A percentile compares a stretch with the other conserved stretches of the same genome.
Evolutionary conservation across 2,113 vertebrate genomes (phyloP).

Genomic region (Eurystomus gularis): DNA sequence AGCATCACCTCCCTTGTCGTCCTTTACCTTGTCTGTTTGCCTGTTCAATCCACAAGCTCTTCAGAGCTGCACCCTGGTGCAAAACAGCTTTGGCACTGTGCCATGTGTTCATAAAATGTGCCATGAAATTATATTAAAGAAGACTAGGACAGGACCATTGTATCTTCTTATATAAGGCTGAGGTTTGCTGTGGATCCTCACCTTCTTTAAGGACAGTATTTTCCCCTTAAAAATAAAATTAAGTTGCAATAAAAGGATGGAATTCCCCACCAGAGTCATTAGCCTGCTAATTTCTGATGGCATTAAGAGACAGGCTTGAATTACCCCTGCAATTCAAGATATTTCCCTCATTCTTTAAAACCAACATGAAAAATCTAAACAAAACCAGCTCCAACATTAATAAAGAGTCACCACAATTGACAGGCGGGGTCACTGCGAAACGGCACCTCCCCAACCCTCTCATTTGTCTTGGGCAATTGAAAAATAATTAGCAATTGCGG

Average conservation of each 20-base stretch:
- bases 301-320: background rate
- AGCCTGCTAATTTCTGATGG: background rate
- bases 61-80: background rate
- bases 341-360: background rate
- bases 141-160: background rate
- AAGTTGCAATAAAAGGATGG: background rate
- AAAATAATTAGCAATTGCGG: conserved; percentile 54
- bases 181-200: background rate
- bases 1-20: background rate
- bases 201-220: background rate
- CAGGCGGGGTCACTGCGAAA: background rate
- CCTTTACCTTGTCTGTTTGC: background rate
- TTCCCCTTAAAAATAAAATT: background rate
- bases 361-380: background rate
- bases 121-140: background rate
- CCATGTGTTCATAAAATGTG: too few relatives aligned
- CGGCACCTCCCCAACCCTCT: background rate
- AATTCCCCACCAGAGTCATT: background rate
- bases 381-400: background rate
- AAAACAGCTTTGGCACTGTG: background rate
- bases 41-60: background rate
- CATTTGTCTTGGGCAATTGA: conserved; percentile 39
- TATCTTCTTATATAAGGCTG: background rate
- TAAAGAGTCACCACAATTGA: background rate
- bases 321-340: background rate